Percentiles rank a stretch among this genome's conserved stretches.
These are phyloP conservation scores for Numenius arquata DNA, from an alignment of 2,113 vertebrate species.

Conservation along the genomic window DNA sequence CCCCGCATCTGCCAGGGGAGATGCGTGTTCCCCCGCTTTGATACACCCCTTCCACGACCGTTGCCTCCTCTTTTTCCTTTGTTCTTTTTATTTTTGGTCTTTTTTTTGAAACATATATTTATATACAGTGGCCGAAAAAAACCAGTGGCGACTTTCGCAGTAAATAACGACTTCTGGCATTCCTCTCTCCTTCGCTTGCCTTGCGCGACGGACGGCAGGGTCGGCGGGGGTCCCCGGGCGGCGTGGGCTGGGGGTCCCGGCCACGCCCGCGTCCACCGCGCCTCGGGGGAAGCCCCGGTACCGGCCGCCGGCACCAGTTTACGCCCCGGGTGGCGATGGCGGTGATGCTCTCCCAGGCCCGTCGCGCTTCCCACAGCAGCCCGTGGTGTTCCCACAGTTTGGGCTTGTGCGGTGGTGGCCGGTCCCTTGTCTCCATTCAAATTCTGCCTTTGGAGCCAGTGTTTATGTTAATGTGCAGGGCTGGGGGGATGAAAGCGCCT, in stretches of 20 bases:
- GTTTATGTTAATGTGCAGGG: conserved; percentile 76
- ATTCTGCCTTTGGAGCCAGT: conserved; percentile 71
- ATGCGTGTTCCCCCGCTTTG: conserved; percentile 44
- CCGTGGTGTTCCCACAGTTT: conserved; percentile 44
- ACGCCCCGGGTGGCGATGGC: neutral
- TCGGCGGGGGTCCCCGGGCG: no score
- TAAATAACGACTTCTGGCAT: conserved; percentile 65
- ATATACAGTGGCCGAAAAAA: neutral
- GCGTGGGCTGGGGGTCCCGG: neutral
- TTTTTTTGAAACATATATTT: neutral
- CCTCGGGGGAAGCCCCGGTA: no score
- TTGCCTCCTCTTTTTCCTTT: neutral
- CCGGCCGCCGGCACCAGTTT: neutral
- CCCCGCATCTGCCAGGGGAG: conserved; percentile 42
- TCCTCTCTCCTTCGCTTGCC: conserved; percentile 7
- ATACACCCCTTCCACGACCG: conserved; percentile 56
- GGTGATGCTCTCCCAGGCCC: neutral
- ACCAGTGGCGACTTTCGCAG: conserved; percentile 28
- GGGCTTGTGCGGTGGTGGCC: conserved; percentile 14
- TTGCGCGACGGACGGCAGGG: neutral
- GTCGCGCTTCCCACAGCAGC: conserved; percentile 6
- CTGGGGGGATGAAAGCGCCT: conserved; percentile 75
- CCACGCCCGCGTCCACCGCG: neutral
- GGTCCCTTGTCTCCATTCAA: conserved; percentile 69
- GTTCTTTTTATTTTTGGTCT: neutral